Base-by-base conservation (phyloP, 2,113 vertebrate genomes). In the Stegastes partitus region DNA sequence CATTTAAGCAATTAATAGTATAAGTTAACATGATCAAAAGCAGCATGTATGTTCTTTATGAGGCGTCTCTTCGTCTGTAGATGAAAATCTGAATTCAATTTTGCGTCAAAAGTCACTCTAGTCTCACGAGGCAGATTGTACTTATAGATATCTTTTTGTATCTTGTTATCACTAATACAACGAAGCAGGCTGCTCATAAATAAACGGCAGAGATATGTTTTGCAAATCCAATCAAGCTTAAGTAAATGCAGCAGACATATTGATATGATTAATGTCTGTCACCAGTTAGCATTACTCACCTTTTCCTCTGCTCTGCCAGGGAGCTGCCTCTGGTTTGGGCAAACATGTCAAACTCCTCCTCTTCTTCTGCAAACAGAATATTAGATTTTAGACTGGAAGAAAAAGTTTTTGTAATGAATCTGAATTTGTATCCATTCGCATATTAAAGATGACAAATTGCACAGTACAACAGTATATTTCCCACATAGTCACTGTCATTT, bases 261-360 rank as follows among this genome's bases (percentile, higher is more conserved):
- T 26, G 53, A 45, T 21, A 11, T 34, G 3, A 58, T 7, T 19
- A 11, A 9, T 51, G 45, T 57, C 44, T 37, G 1, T 28, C 4
- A 54, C n/a, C 23, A n/a, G 3, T 23, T 10, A 10, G n/a, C 25
- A 26, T 2, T 4, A 11, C 85, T 86, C 51, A 98, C 98, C 95
- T 96, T 94, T 93, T 98, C 79, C 98, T 96, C 79, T 99, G 97
- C 16, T 99, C 98, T 25, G 97, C 97, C 85, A 99, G 92, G 0
- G 97, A 98, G 89, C 94, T 98, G 78, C 96, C 94, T 19, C 98
- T 95, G 1, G 97, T 99, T 87, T 99, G 94, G 1, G 98, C 98
- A 91, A 99, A 99, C 98, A 99, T 99, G 91, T 99, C 98, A 92
- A 99, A 99, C 86, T 98, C 98, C 28, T 97, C 96, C 57, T 97